Evolutionary conservation across 2,888 invertebrate genomes (phyloP).

Genomic region (Sphecodes monilicornis): DNA sequence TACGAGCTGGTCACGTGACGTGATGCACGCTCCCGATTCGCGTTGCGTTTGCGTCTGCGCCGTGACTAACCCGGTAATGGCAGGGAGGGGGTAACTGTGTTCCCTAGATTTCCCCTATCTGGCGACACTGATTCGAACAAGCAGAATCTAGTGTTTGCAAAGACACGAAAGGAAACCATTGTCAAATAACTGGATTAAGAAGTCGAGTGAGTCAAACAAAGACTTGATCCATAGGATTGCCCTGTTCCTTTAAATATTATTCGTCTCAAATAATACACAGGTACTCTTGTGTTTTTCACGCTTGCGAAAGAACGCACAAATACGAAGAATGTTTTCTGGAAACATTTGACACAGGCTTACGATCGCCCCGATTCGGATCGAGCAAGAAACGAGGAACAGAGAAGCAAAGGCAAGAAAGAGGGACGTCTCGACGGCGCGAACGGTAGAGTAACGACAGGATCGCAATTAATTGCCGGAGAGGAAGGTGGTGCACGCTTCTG

Average conservation of each 20-base stretch:
- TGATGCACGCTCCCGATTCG: too few species aligned
- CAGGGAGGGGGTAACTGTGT: too few species aligned
- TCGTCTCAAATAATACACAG: not conserved
- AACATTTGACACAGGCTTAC: not conserved
- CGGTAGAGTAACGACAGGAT: constrained; percentile 49
- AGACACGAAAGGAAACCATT: too few species aligned
- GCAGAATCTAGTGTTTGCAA: too few species aligned
- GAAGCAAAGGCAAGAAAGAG: not conserved
- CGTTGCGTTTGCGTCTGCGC: too few species aligned
- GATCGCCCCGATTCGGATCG: not conserved
- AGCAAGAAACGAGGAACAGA: not conserved
- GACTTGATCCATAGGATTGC: too few species aligned
- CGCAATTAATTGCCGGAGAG: constrained; percentile 62
- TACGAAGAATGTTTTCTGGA: not conserved
- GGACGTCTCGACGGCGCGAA: not conserved
- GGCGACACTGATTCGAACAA: too few species aligned
- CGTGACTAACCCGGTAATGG: too few species aligned
- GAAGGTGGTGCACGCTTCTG: constrained; percentile 54
- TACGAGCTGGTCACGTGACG: too few species aligned
- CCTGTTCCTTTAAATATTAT: not conserved
- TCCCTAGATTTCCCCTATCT: too few species aligned
- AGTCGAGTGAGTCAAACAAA: too few species aligned
- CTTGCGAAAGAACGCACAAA: not conserved
- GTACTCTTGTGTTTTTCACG: not conserved
- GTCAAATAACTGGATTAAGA: too few species aligned